Evolutionary conservation across 2,888 invertebrate species (phyloP), one percentile per base, ranked within the genome.

Genomic region (Cerastis rubricosa): DNA sequence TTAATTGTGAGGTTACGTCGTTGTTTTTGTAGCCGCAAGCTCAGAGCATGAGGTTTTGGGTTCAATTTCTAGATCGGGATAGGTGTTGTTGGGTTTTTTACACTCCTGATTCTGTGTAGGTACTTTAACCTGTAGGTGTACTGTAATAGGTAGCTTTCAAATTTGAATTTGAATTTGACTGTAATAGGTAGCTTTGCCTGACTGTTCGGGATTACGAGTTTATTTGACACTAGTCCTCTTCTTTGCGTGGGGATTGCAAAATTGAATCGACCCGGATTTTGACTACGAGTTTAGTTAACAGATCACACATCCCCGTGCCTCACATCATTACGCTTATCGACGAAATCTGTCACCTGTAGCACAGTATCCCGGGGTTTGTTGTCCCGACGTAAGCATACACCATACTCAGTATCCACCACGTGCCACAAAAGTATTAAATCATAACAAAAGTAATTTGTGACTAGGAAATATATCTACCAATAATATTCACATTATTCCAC

Each of bases 401-500:
- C 19, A 59, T 29, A 17, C 7, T 7, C 17, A 57, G 7, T 17
- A 63, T 12, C 12, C 22, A 40, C n/a, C n/a, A 64, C 64, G 43
- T 43, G 64, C 7, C n/a, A 43, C 43, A 4, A 64, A 64, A 43
- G 43, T 43, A 43, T 17, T 43, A 43, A n/a, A 43, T 43, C 8
- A 40, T 35, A 43, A n/a, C 9, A 29, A 76, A 64, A 80, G 25
- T 63, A 64, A 57, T 70, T 72, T 69, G 40, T n/a, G 47, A 65
- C 9, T 49, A 64, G 64, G 54, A 74, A 76, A 72, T 69, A 71
- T 80, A 54, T 79, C 59, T 70, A 75, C 72, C 68, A 80, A 87
- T 80, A 87, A 80, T 80, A 72, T 74, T 76, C 61, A 51, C 65
- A 83, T 83, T 88, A 86, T 77, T 78, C 67, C 68, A 43, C 73